Evolutionary conservation across 2,113 vertebrate genomes (phyloP).

Genomic region (Crotalus viridis): DNA sequence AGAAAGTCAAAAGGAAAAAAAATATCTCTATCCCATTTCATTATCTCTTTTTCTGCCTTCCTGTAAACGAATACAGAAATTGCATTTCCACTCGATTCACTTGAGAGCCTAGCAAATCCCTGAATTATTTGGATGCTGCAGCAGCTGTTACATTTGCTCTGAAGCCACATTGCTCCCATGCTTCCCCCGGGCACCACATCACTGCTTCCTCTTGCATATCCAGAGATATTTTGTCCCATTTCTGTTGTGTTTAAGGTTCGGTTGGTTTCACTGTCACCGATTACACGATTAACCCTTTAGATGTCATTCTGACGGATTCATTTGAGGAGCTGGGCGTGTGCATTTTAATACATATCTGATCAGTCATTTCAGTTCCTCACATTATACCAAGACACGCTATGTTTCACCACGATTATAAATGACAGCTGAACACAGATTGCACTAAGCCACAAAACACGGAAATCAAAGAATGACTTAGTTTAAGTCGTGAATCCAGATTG

Average conservation of each 20-base stretch:
- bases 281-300: background rate
- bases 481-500: background rate
- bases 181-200: background rate
- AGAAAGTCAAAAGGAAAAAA: background rate
- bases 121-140: background rate
- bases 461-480: background rate
- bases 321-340: background rate
- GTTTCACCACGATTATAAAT: background rate
- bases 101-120: background rate
- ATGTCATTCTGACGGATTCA: background rate
- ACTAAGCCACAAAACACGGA: background rate
- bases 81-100: background rate
- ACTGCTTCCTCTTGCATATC: background rate
- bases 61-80: background rate
- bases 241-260: background rate
- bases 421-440: background rate
- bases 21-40: background rate
- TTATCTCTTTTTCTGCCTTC: background rate
- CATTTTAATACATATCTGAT: background rate
- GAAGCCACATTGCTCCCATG: background rate
- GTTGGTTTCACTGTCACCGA: background rate
- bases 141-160: background rate
- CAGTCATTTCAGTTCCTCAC: background rate
- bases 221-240: background rate
- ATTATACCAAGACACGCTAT: background rate